These are phyloP conservation scores for Zeus faber DNA, from an alignment of 2,113 vertebrate genomes.

Conservation along the genomic window DNA sequence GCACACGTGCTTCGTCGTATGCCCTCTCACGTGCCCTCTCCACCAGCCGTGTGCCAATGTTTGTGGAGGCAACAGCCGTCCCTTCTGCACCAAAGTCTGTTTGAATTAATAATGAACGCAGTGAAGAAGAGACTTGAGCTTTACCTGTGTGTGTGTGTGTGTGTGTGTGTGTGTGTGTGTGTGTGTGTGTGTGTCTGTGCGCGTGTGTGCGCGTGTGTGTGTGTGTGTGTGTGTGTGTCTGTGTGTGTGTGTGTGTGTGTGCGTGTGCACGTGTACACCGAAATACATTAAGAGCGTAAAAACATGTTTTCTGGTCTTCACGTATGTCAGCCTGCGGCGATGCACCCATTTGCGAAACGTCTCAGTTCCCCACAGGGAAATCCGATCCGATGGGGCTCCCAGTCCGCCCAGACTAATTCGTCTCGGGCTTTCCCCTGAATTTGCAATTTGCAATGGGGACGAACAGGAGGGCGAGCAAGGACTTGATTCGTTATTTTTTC, in stretches of 20 bases:
- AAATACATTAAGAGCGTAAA: too few relatives aligned
- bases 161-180: slow-evolving; percentile 4
- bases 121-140: slow-evolving; percentile 11
- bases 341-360: too few relatives aligned
- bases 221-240: not conserved
- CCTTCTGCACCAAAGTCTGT: slow-evolving; percentile 2
- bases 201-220: not conserved
- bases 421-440: too few relatives aligned
- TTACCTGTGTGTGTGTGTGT: not conserved
- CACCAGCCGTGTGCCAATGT: slow-evolving; percentile 27
- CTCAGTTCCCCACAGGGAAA: too few relatives aligned
- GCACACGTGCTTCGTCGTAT: not conserved
- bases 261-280: too few relatives aligned
- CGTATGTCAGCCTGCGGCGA: too few relatives aligned
- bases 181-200: slow-evolving; percentile 2
- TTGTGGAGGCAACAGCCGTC: slow-evolving; percentile 6
- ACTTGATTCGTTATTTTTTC: too few relatives aligned
- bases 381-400: too few relatives aligned
- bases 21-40: slow-evolving; percentile 5
- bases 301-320: too few relatives aligned
- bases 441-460: too few relatives aligned
- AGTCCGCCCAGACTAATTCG: too few relatives aligned
- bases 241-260: slow-evolving; percentile 6
- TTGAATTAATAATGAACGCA: slow-evolving; percentile 37
- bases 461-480: too few relatives aligned